Evolutionary conservation across 2,888 invertebrate genomes (phyloP).

Genomic region (Anagyrus pseudococci): DNA sequence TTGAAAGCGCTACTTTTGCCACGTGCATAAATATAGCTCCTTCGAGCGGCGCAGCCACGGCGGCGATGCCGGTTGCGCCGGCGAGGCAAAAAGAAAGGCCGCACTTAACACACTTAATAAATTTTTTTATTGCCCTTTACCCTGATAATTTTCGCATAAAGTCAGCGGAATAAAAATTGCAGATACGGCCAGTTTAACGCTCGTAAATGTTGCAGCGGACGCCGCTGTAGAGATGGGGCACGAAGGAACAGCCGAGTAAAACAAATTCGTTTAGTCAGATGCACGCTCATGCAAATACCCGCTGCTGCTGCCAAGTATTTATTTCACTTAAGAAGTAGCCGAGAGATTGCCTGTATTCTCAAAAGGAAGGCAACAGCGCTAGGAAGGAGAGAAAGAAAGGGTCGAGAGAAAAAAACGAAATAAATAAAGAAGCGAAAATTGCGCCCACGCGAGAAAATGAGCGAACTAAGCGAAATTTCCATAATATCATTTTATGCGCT

Average conservation of each 20-base stretch:
- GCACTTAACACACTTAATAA: too few species aligned
- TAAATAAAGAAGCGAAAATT: too few species aligned
- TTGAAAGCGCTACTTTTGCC: too few species aligned
- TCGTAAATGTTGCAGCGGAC: slow-evolving; percentile 13
- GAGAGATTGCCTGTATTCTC: slow-evolving; percentile 4
- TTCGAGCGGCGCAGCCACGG: too few species aligned
- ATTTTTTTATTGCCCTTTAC: slow-evolving; percentile 15
- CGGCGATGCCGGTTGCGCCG: too few species aligned
- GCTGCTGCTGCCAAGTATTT: slow-evolving; percentile 16
- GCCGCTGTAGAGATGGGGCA: too few species aligned
- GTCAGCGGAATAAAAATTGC: slow-evolving; percentile 22
- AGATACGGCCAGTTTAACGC: slow-evolving; percentile 27
- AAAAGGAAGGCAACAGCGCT: too few species aligned
- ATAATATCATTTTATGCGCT: background rate
- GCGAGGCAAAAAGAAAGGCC: background rate
- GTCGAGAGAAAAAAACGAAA: background rate
- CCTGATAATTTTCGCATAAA: slow-evolving; percentile 25
- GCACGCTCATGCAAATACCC: slow-evolving; percentile 25
- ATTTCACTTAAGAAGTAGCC: slow-evolving; percentile 14
- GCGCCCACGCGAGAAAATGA: too few species aligned
- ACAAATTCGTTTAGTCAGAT: slow-evolving; percentile 8
- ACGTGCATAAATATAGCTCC: too few species aligned
- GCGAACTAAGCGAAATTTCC: background rate
- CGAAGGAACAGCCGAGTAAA: slow-evolving; percentile 3
- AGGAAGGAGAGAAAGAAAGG: background rate